Base-by-base conservation (phyloP, 2,113 vertebrate genomes). In the Passerina amoena region DNA sequence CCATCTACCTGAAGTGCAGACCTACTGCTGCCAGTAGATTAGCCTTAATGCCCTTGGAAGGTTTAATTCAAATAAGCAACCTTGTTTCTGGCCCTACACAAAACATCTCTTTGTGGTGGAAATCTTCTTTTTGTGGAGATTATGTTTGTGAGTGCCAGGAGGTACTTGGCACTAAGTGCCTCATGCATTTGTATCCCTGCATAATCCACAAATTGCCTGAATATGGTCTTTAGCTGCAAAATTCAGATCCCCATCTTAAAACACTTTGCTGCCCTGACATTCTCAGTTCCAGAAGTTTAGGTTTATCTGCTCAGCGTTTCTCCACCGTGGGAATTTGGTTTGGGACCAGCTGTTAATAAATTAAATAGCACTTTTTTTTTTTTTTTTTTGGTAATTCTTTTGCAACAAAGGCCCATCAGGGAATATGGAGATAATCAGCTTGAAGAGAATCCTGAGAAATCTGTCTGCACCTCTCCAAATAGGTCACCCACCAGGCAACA, bases 381-480 rank as follows among this genome's bases (percentile, higher is more conserved):
- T 48, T 72, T 56, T 44, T 51, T 86, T 19, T 38, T 38, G 1
- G 4, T 51, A 82, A 79, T 89, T 57, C 42, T 91, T 85, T 73
- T 60, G 10, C 56, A 90, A 53, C 37, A 56, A 83, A 86, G 31
- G 13, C 64, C 45, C 82, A 83, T 42, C 35, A 78, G 80, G 93
- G 82, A 93, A 79, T 84, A 78, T 70, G 35, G 53, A 93, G 61
- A 81, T 93, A 96, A 96, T 96, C 84, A 88, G 59, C 68, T 92
- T 83, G 88, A 86, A 90, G 65, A 90, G 78, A 94, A 93, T 77
- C 72, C 79, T 8, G 9, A 69, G 90, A 88, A 94, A 93, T 87
- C 57, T 88, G 64, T 35, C 88, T 92, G 77, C 54, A 86, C 64
- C 82, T 94, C 65, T 95, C 90, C 93, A 96, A 95, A 95, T 90